Evolutionary conservation across 2,888 invertebrate genomes (phyloP).

Genomic region (Cryptus armator): DNA sequence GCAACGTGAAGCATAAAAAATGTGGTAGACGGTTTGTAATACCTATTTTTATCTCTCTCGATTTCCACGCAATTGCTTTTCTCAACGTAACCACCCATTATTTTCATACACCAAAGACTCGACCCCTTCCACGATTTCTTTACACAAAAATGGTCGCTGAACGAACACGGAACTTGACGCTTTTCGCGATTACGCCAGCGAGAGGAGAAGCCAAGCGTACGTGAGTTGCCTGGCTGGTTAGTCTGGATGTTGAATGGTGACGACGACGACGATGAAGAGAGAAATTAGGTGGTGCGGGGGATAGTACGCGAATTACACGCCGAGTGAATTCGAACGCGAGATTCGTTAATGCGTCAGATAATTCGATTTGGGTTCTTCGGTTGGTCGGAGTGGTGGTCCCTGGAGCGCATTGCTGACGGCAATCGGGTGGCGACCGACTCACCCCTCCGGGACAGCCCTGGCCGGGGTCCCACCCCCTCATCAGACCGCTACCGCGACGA

Average conservation of each 20-base stretch:
- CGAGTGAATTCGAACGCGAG: constrained; percentile 61
- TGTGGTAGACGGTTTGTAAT: background rate
- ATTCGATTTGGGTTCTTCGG: constrained; percentile 63
- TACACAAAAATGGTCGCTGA: background rate
- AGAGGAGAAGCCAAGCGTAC: background rate
- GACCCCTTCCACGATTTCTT: background rate
- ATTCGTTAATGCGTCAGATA: constrained; percentile 67
- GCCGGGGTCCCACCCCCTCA: background rate
- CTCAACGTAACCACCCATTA: background rate
- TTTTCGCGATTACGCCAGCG: background rate
- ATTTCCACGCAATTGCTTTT: background rate
- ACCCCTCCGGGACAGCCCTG: background rate
- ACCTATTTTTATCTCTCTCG: background rate
- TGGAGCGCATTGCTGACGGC: constrained; percentile 53
- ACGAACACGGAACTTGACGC: background rate
- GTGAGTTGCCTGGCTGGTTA: constrained; percentile 19
- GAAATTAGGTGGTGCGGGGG: background rate
- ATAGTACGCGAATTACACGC: constrained; percentile 50
- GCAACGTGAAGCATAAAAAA: background rate
- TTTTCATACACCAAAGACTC: background rate
- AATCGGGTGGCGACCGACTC: constrained; percentile 42
- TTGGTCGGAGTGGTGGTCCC: constrained; percentile 39
- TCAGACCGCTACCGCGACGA: constrained; percentile 71
- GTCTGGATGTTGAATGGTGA: constrained; percentile 14
- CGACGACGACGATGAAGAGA: constrained; percentile 8